Conservation (phyloP, 2,888 invertebrate species). For the Chymomyza amoena region DNA sequence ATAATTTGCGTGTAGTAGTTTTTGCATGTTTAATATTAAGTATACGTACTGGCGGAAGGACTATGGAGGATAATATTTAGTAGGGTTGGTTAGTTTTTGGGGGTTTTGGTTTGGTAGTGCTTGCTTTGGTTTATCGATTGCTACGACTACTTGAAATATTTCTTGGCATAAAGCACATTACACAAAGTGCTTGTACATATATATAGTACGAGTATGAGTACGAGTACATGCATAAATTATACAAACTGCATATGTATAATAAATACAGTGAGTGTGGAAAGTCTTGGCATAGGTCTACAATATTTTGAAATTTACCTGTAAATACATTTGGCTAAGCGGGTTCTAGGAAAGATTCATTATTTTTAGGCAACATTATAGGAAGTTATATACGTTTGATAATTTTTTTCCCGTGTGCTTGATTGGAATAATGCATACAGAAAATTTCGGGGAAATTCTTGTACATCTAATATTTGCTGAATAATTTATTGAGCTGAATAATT, state of each 20-base stretch:
- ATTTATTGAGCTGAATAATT: too few species aligned
- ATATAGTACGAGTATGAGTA: constrained; percentile 5
- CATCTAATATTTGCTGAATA: too few species aligned
- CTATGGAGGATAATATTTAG: constrained; percentile 17
- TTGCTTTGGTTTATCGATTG: constrained; percentile 56
- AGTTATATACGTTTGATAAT: too few species aligned
- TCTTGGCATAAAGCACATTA: not conserved
- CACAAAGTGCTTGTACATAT: constrained; percentile 7
- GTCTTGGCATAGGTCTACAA: too few species aligned
- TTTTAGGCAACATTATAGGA: too few species aligned
- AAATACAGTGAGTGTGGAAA: too few species aligned
- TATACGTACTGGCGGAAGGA: not conserved
- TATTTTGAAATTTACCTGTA: too few species aligned
- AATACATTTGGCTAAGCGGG: too few species aligned
- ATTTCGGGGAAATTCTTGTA: too few species aligned
- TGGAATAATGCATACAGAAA: too few species aligned
- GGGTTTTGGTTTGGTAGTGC: constrained; percentile 9
- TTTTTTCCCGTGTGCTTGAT: too few species aligned
- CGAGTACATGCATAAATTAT: constrained; percentile 1
- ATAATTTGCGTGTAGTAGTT: not conserved
- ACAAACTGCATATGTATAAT: not conserved
- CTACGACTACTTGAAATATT: not conserved
- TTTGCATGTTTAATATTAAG: not conserved
- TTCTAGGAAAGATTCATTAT: too few species aligned
- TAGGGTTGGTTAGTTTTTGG: constrained; percentile 1